A percentile compares a stretch with the other conserved stretches of the same genome.
Conservation (phyloP, 2,113 vertebrate species). For the Eidolon helvum region DNA sequence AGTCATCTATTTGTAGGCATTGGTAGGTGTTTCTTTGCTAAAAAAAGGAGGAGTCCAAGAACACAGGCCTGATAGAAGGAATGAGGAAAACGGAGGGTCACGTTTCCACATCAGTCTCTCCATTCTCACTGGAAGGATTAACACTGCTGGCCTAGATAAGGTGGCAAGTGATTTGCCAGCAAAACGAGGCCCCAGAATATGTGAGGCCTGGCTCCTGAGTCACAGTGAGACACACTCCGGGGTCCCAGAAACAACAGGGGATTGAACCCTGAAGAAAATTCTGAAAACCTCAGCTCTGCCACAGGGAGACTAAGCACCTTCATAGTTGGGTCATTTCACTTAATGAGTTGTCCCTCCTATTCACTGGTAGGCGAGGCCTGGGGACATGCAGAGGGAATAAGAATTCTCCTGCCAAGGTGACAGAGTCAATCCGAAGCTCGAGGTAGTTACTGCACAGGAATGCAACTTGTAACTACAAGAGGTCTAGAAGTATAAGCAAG, state of each 20-base stretch:
- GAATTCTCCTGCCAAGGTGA: not conserved
- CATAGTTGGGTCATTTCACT: not conserved
- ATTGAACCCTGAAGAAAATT: not conserved
- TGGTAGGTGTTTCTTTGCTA: not conserved
- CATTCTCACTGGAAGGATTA: not conserved
- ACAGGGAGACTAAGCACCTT: not conserved
- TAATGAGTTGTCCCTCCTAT: not conserved
- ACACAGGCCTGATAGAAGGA: not conserved
- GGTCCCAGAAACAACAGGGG: not conserved
- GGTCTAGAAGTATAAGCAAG: not conserved
- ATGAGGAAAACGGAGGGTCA: not conserved
- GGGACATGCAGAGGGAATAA: not conserved
- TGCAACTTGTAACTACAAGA: not conserved
- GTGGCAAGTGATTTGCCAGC: not conserved
- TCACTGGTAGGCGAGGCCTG: not conserved
- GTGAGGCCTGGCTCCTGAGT: not conserved
- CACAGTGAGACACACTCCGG: not conserved
- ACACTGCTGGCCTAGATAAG: not conserved
- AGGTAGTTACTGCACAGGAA: not conserved
- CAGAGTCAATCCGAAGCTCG: not conserved
- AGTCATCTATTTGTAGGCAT: not conserved
- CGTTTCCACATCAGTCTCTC: not conserved
- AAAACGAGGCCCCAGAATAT: not conserved
- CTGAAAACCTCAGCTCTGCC: not conserved
- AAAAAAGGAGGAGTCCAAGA: not conserved